Percentiles rank a stretch among this genome's conserved stretches.
Conservation (phyloP, 2,888 invertebrate species). For the Andricus quercusramuli region DNA sequence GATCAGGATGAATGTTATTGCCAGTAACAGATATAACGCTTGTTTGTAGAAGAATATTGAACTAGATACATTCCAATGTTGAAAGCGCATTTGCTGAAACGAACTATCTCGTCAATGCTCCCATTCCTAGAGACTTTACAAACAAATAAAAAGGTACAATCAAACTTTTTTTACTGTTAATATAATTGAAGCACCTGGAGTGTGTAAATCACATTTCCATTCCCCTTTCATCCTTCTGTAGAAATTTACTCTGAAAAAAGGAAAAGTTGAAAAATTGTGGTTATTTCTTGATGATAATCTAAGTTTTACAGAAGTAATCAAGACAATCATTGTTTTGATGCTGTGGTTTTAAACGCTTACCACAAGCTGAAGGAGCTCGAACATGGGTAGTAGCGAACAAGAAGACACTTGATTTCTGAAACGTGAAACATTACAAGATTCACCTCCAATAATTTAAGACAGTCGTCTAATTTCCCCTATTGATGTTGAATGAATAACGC, state of each 20-base stretch:
- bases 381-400: constrained; percentile 37
- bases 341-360: constrained; percentile 6
- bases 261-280: background rate
- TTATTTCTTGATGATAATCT: background rate
- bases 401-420: constrained; percentile 7
- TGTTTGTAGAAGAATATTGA: background rate
- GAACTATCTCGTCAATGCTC: background rate
- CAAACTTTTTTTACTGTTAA: background rate
- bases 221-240: no score
- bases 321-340: background rate
- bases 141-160: background rate
- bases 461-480: background rate
- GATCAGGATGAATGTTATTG: background rate
- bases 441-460: background rate
- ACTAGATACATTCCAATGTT: background rate
- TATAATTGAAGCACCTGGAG: background rate
- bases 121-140: background rate
- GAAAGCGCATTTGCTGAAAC: background rate
- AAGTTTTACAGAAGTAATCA: background rate
- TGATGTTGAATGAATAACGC: background rate
- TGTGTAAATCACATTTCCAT: no score
- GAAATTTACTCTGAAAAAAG: no score
- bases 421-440: background rate
- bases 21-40: no score
- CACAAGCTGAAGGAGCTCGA: constrained; percentile 19